These are phyloP conservation scores for Leptopterna dolabrata DNA, from an alignment of 2,888 invertebrate species.

Conservation along the genomic window DNA sequence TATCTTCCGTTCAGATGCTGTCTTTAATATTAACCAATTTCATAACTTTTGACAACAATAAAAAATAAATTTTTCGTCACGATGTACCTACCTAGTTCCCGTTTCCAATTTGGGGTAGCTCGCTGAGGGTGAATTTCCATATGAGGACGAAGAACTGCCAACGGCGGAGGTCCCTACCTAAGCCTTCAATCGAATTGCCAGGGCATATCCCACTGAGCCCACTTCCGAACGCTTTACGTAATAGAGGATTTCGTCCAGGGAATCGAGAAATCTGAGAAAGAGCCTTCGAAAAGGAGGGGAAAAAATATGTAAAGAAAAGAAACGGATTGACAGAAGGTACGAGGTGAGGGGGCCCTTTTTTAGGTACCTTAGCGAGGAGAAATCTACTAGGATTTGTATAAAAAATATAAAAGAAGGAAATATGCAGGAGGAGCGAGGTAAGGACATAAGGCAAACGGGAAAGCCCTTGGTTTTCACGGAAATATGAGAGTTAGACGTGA, in stretches of 20 bases:
- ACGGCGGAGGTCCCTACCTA: too few species aligned
- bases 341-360: background rate
- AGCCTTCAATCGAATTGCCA: background rate
- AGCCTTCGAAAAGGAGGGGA: background rate
- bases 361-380: slow-evolving; percentile 1
- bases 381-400: slow-evolving; percentile 49
- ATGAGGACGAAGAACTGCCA: background rate
- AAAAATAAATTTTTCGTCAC: too few species aligned
- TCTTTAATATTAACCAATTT: too few species aligned
- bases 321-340: background rate
- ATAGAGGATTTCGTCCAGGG: background rate
- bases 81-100: too few species aligned
- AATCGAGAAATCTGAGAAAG: background rate
- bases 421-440: slow-evolving; percentile 12
- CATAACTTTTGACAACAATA: too few species aligned
- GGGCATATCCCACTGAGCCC: background rate
- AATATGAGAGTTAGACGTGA: slow-evolving; percentile 36
- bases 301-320: background rate
- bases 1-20: too few species aligned
- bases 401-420: slow-evolving; percentile 41
- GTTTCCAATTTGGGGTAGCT: background rate
- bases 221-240: background rate
- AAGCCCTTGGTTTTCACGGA: slow-evolving; percentile 31
- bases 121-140: background rate
- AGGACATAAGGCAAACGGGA: slow-evolving; percentile 33